These are phyloP conservation scores for Phoeniculus purpureus DNA, from an alignment of 2,797 vertebrate species.

Conservation along the genomic window DNA sequence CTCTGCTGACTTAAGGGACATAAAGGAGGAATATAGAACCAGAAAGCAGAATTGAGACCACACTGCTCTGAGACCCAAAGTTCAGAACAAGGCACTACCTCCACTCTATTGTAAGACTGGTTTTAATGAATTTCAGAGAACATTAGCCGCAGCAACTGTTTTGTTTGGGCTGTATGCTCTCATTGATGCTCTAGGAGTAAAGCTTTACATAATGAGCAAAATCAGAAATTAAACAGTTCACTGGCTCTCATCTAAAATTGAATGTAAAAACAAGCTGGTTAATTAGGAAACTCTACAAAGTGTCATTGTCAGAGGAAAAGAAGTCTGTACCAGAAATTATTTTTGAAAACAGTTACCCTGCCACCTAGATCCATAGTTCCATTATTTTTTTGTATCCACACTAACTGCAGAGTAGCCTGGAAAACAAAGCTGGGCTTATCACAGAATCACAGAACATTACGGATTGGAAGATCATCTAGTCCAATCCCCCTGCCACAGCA, in stretches of 20 bases:
- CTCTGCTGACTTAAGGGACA: background rate
- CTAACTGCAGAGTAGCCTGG: background rate
- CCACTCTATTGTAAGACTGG: background rate
- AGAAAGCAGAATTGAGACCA: background rate
- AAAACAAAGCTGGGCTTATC: background rate
- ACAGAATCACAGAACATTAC: too few species aligned
- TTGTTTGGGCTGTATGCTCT: background rate
- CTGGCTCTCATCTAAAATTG: background rate
- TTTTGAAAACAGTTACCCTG: background rate
- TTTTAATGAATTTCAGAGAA: background rate
- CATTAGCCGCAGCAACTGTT: background rate
- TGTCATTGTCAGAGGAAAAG: background rate
- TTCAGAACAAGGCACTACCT: background rate
- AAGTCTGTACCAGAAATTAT: background rate
- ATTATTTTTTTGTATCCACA: background rate
- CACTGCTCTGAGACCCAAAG: background rate
- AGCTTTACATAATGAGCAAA: background rate
- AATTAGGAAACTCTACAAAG: background rate
- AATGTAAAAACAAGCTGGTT: background rate
- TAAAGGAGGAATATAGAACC: background rate
- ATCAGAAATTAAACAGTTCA: slow-evolving; percentile 2
- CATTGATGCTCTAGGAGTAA: background rate
- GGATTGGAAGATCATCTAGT: too few species aligned
- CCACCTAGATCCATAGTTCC: background rate
- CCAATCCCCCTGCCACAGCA: too few species aligned